These are phyloP conservation scores for Periophthalmus magnuspinnatus DNA, from an alignment of 2,797 vertebrate genomes.

Conservation along the genomic window DNA sequence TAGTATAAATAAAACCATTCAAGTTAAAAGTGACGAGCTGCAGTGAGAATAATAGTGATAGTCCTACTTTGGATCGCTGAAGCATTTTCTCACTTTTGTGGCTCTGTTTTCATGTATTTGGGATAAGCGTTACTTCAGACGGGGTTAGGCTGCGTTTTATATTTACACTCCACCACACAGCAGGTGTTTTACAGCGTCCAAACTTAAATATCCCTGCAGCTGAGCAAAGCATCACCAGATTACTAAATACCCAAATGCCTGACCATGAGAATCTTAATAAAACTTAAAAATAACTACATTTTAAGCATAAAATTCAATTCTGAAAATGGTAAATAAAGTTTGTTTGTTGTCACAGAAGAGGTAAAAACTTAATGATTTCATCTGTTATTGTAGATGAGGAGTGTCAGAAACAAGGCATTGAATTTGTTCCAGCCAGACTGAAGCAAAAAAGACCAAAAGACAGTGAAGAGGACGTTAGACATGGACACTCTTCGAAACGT, in stretches of 20 bases:
- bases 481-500: slow-evolving; percentile 32
- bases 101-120: not conserved
- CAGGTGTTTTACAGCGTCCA: no score
- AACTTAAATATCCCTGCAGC: not conserved
- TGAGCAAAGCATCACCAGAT: no score
- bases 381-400: slow-evolving; percentile 78
- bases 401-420: slow-evolving; percentile 81
- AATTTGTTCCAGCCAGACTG: slow-evolving; percentile 82
- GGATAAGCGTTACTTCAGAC: no score
- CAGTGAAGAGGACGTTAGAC: not conserved
- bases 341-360: no score
- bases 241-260: not conserved
- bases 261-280: not conserved
- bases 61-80: no score
- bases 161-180: not conserved
- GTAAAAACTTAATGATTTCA: no score
- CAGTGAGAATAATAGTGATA: not conserved
- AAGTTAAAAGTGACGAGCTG: no score
- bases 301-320: no score
- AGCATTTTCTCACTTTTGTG: not conserved
- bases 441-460: slow-evolving; percentile 70
- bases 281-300: not conserved
- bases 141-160: not conserved
- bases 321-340: no score
- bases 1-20: no score